Evolutionary conservation across 2,888 invertebrate genomes (phyloP).

Genomic region (Carcina quercana): DNA sequence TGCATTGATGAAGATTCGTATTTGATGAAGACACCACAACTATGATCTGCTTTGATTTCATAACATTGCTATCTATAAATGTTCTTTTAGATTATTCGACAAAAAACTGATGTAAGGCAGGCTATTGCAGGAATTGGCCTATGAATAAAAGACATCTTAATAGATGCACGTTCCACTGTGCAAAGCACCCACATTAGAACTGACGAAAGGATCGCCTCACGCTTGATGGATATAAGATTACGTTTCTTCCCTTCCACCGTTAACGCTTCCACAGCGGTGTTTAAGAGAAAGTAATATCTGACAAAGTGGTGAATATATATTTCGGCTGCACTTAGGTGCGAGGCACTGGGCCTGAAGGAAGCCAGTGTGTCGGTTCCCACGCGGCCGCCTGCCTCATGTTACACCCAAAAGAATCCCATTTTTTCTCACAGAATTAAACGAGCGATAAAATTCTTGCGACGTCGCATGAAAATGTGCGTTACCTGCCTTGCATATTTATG

Average conservation of each 20-base stretch:
- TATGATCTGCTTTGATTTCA: too few relatives aligned
- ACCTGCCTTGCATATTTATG: slow-evolving; percentile 75
- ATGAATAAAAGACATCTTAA: slow-evolving; percentile 64
- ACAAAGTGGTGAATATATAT: slow-evolving; percentile 59
- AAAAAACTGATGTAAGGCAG: too few relatives aligned
- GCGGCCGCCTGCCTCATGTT: slow-evolving; percentile 59
- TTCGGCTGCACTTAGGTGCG: slow-evolving; percentile 65
- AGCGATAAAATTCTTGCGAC: slow-evolving; percentile 73
- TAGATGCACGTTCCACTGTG: slow-evolving; percentile 46
- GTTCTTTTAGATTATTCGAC: too few relatives aligned
- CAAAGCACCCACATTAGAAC: slow-evolving; percentile 57
- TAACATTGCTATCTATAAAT: too few relatives aligned
- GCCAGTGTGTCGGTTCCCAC: slow-evolving; percentile 62
- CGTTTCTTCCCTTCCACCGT: slow-evolving; percentile 42
- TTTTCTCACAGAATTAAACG: slow-evolving; percentile 71
- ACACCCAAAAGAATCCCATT: slow-evolving; percentile 63
- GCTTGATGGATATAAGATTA: slow-evolving; percentile 64
- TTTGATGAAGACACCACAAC: too few relatives aligned
- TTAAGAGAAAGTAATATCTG: slow-evolving; percentile 66
- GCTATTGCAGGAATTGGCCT: slow-evolving; percentile 44
- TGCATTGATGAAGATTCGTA: too few relatives aligned
- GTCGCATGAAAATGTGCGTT: slow-evolving; percentile 74
- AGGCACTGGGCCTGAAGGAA: slow-evolving; percentile 35
- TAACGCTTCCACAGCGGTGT: slow-evolving; percentile 46
- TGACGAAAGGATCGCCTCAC: slow-evolving; percentile 53